These are phyloP conservation scores for Spheniscus mendiculus DNA, from an alignment of 2,113 vertebrate genomes.

Conservation along the genomic window DNA sequence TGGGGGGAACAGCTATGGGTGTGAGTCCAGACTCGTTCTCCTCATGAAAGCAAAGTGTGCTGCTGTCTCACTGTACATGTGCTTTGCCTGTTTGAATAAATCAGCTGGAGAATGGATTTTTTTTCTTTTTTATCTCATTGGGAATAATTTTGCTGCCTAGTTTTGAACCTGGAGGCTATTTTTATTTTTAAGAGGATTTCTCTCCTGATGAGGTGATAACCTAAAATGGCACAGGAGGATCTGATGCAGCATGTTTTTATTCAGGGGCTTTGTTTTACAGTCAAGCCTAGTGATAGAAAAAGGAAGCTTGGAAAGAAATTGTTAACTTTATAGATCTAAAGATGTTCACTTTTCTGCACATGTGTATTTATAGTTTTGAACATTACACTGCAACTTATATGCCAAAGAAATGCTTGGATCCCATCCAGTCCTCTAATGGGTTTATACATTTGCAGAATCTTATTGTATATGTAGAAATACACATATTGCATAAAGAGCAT, in stretches of 20 bases:
- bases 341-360: neutral
- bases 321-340: neutral
- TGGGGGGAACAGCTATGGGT: neutral
- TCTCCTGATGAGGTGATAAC: conserved; percentile 32
- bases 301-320: neutral
- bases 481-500: neutral
- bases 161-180: neutral
- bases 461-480: neutral
- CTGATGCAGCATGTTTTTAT: neutral
- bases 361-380: neutral
- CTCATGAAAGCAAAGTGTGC: neutral
- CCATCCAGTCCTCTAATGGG: neutral
- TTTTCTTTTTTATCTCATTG: neutral
- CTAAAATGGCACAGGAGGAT: neutral
- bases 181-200: conserved; percentile 16
- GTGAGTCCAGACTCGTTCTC: neutral
- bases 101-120: neutral
- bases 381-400: neutral
- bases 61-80: neutral
- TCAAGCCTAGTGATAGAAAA: neutral
- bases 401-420: neutral
- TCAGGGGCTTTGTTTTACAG: neutral
- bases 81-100: neutral
- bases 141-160: neutral
- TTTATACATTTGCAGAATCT: neutral